A percentile compares a stretch with the other conserved stretches of the same genome.
Evolutionary conservation across 2,888 invertebrate genomes (phyloP).

Genomic region (Mesorhabditis spiculigera): DNA sequence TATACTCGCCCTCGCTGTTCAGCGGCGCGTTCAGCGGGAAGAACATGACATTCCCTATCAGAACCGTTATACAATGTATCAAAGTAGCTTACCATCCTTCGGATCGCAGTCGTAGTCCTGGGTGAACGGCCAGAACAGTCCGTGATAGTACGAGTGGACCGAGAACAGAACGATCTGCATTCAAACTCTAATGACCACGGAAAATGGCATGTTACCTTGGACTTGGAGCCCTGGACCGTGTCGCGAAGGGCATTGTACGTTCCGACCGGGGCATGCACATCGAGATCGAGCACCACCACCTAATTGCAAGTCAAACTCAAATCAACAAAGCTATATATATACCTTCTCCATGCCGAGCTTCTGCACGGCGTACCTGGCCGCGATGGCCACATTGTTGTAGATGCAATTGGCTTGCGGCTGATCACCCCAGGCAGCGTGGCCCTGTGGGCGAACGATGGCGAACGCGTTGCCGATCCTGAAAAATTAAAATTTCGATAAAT

Average conservation of each 20-base stretch:
- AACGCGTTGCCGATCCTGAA: constrained; percentile 72
- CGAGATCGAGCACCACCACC: neutral
- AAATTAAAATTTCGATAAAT: neutral
- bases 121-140: constrained; percentile 36
- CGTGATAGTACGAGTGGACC: constrained; percentile 32
- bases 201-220: too few relatives aligned
- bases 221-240: too few relatives aligned
- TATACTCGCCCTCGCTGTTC: constrained; percentile 85
- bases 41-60: constrained; percentile 82
- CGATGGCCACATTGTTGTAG: constrained; percentile 94
- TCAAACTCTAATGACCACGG: too few relatives aligned
- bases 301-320: neutral
- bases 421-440: constrained; percentile 73
- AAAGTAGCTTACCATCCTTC: neutral
- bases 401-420: constrained; percentile 80
- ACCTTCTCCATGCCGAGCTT: constrained; percentile 29
- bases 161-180: constrained; percentile 11
- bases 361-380: constrained; percentile 72
- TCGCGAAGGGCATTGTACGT: too few relatives aligned
- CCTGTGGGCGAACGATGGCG: constrained; percentile 92
- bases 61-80: neutral
- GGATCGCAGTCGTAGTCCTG: constrained; percentile 27
- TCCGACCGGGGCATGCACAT: too few relatives aligned
- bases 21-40: constrained; percentile 87
- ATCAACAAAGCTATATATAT: neutral